phyloP scores from a whole-genome alignment of 2,888 invertebrate genomes.

The Molanna angustata region DNA sequence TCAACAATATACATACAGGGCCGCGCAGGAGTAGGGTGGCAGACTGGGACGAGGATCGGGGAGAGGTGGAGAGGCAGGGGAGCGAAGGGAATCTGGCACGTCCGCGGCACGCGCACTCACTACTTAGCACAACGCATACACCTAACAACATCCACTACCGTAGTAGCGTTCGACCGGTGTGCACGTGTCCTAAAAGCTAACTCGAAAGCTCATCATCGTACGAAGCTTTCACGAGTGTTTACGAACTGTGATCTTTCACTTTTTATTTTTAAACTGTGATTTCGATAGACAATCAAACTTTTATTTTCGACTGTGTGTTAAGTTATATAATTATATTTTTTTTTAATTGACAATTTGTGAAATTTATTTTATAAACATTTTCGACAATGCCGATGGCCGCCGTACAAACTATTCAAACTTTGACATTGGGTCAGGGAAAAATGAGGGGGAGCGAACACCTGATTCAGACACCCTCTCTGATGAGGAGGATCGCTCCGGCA shows the following conservation, averaged over 20 bases:
- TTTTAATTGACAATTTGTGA: slow-evolving; percentile 10
- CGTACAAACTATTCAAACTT: slow-evolving; percentile 52
- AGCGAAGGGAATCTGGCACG: slow-evolving; percentile 42
- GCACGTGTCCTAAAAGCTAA: slow-evolving; percentile 17
- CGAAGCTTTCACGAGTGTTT: slow-evolving; percentile 10
- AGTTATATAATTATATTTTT: not conserved
- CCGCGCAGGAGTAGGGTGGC: slow-evolving; percentile 38
- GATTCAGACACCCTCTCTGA: slow-evolving; percentile 18
- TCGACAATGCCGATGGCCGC: slow-evolving; percentile 54
- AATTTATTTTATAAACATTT: slow-evolving; percentile 4
- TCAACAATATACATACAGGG: slow-evolving; percentile 35
- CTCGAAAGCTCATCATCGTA: slow-evolving; percentile 15
- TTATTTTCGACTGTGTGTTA: not conserved
- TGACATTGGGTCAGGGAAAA: slow-evolving; percentile 42
- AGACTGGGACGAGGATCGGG: too few relatives aligned
- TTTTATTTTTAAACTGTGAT: slow-evolving; percentile 2
- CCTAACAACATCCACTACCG: slow-evolving; percentile 16
- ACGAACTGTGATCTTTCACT: slow-evolving; percentile 8
- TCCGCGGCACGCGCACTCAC: slow-evolving; percentile 42
- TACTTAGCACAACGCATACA: slow-evolving; percentile 21
- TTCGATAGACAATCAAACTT: slow-evolving; percentile 7
- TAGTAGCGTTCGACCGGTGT: slow-evolving; percentile 13
- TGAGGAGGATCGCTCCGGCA: slow-evolving; percentile 58
- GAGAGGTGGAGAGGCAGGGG: slow-evolving; percentile 33
- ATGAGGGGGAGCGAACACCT: slow-evolving; percentile 23